Evolutionary conservation across 92 coral and sea anemone genomes (phyloP), one percentile per base, ranked within the genome.

Genomic region (Porites evermanni): DNA sequence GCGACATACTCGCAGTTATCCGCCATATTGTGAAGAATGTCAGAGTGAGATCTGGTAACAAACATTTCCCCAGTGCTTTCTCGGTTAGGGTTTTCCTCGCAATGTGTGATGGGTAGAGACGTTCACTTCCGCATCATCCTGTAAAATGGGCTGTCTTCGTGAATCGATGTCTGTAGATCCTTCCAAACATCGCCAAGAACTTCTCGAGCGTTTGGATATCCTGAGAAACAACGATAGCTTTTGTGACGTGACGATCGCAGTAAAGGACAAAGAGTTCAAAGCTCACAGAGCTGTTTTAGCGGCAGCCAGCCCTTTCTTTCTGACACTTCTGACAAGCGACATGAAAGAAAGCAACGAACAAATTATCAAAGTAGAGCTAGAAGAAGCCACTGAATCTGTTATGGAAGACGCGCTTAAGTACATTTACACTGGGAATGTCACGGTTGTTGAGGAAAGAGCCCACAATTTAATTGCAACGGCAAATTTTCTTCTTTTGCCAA

Each of bases 261-360:
- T 65, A 26, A 65, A 65, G 20, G 69, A 26, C 11, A 17, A 65
- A 65, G 69, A 65, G 20, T 65, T 65, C 29, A 65, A 65, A 65
- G 69, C 29, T 7, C 69, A 18, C 29, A 65, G 23, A 65, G 69
- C 23, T 65, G 69, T 65, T 65, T 26, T 65, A 9, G 60, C 60
- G 2, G 60, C 60, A 54, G 60, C 60, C 11, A 54, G 84, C 74
- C 70, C 89, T 70, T 85, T 76, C 74, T 85, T 85, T 68, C 69
- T 53, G 16, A 67, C 76, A 9, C 89, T 85, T 20, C 79, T 85
- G n/a, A 75, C 83, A 24, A 75, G 64, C 58, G 71, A 85, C 70
- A 54, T 54, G 59, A 54, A 13, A 54, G 59, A 54, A 54, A 54
- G 59, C 1, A 54, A 54, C 59, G 59, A 54, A 54, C 59, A 54